Percentiles rank a stretch among this genome's conserved stretches.
phyloP scores from a whole-genome alignment of 2,797 vertebrate species.

The Threskiornis aethiopicus region DNA sequence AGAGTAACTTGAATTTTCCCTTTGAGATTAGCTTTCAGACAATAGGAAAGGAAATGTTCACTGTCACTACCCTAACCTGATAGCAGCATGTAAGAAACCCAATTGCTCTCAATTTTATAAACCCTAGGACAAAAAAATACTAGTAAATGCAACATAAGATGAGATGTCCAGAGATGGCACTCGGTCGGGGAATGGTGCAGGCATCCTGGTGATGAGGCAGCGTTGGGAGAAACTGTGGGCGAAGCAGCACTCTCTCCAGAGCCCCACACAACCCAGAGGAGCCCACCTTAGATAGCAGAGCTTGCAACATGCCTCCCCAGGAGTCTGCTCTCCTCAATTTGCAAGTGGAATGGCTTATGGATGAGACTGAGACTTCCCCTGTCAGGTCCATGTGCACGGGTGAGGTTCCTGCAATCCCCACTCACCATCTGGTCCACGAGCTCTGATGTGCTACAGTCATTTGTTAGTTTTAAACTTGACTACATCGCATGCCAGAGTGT shows the following conservation, averaged over 20 bases:
- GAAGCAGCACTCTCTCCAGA: background rate
- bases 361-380: background rate
- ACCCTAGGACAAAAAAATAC: background rate
- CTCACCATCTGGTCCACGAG: slow-evolving; percentile 4
- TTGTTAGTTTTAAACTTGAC: slow-evolving; percentile 37
- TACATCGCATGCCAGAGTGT: background rate
- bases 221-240: background rate
- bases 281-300: background rate
- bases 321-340: background rate
- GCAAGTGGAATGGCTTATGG: background rate
- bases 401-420: background rate
- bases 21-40: slow-evolving; percentile 48
- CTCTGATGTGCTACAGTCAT: background rate
- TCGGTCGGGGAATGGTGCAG: accelerated
- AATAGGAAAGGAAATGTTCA: slow-evolving; percentile 33
- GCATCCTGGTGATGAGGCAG: background rate
- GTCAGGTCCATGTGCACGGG: background rate
- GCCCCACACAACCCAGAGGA: background rate
- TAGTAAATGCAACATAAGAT: background rate
- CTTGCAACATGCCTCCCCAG: background rate
- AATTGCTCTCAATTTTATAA: background rate
- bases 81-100: background rate
- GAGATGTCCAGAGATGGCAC: background rate
- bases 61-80: slow-evolving; percentile 32
- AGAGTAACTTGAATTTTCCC: slow-evolving; percentile 54